Conservation (phyloP, 2,797 vertebrate genomes). For the Betta splendens region DNA sequence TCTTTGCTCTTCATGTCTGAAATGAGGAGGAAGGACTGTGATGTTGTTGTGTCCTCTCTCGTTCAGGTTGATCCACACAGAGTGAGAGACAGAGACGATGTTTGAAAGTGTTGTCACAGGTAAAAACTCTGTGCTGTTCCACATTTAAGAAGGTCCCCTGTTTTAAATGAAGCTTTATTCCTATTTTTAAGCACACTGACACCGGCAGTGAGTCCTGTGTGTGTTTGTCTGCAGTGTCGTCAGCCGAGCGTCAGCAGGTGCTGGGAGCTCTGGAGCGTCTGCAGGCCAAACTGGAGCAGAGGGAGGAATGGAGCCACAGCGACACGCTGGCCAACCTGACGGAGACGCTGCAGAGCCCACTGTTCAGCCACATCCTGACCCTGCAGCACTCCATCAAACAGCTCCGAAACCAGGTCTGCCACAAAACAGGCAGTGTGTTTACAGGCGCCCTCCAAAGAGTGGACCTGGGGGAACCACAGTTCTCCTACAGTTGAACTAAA, state of each 20-base stretch:
- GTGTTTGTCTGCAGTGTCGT: conserved; percentile 59
- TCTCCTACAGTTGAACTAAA: too few species aligned
- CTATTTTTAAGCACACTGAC: too few species aligned
- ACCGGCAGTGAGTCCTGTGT: neutral
- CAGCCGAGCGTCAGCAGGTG: conserved; percentile 89
- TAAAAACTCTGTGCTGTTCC: conserved; percentile 30
- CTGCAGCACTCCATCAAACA: conserved; percentile 95
- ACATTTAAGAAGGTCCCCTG: neutral
- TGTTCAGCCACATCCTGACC: conserved; percentile 92
- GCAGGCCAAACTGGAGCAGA: conserved; percentile 87
- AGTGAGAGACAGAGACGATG: conserved; percentile 62
- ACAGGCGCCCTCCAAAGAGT: too few species aligned
- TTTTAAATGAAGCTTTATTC: neutral
- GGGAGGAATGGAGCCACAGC: conserved; percentile 87
- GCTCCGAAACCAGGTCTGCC: conserved; percentile 87
- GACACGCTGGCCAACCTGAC: conserved; percentile 82
- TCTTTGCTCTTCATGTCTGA: too few species aligned
- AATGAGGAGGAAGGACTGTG: neutral
- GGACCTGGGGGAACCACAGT: too few species aligned
- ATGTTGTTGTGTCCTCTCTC: neutral
- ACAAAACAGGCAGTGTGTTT: too few species aligned
- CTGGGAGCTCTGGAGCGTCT: conserved; percentile 91
- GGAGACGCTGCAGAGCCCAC: conserved; percentile 88
- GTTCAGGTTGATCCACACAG: conserved; percentile 31
- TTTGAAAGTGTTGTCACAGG: conserved; percentile 81